Conservation (phyloP, 2,888 invertebrate genomes). For the Drosophila gaucha region DNA sequence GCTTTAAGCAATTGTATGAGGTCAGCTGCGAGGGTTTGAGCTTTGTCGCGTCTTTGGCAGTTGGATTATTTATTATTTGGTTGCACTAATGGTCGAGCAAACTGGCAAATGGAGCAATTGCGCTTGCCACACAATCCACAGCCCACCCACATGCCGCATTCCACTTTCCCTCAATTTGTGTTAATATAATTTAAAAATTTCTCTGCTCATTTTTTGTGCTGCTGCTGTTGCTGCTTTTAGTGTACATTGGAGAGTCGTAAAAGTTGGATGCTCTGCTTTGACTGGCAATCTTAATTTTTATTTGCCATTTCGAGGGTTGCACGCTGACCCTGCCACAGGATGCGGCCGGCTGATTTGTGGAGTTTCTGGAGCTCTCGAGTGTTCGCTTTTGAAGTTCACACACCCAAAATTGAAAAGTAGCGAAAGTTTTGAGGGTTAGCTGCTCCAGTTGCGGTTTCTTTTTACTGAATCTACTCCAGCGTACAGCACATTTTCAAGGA, state of each 20-base stretch:
- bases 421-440: conserved; percentile 71
- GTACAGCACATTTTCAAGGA: conserved; percentile 40
- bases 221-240: conserved; percentile 55
- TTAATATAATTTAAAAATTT: conserved; percentile 76
- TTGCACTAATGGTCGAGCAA: conserved; percentile 49
- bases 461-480: conserved; percentile 37
- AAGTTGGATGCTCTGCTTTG: conserved; percentile 48
- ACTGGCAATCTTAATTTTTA: conserved; percentile 50
- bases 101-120: conserved; percentile 30
- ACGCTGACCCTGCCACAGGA: conserved; percentile 38
- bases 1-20: conserved; percentile 36
- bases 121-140: conserved; percentile 9
- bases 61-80: conserved; percentile 66
- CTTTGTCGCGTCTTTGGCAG: conserved; percentile 24
- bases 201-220: conserved; percentile 37
- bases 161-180: conserved; percentile 53
- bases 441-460: conserved; percentile 45
- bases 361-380: conserved; percentile 16
- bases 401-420: conserved; percentile 70
- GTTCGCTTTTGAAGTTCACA: conserved; percentile 36
- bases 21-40: conserved; percentile 20
- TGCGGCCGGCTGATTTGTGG: neutral
- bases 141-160: conserved; percentile 9
- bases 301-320: conserved; percentile 55
- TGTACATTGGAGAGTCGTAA: conserved; percentile 81